A percentile compares a stretch with the other conserved stretches of the same genome.
Conservation (phyloP, 1,140 invertebrate species). For the Macrosteles quadrilineatus region DNA sequence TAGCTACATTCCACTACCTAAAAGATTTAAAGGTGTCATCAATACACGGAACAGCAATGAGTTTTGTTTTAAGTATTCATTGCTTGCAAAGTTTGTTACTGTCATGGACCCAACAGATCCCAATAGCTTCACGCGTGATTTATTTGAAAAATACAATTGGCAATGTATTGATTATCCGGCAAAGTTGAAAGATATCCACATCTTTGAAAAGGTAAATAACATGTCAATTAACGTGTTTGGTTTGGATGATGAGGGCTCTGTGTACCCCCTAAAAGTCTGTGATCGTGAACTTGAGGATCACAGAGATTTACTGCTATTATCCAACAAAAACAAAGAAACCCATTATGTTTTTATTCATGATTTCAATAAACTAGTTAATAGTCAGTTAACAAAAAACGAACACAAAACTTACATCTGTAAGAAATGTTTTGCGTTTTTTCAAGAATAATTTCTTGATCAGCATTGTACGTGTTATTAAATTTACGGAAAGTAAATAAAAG, state of each 20-base stretch:
- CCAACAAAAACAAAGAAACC: neutral
- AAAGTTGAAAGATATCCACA: constrained; percentile 1
- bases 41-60: neutral
- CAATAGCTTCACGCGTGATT: neutral
- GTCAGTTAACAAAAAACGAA: neutral
- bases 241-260: neutral
- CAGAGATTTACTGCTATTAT: neutral
- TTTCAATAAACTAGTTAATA: neutral
- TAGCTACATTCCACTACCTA: neutral
- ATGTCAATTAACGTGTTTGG: neutral
- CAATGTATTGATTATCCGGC: neutral
- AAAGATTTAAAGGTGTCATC: neutral
- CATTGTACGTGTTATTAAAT: neutral
- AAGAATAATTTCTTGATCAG: neutral
- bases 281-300: neutral
- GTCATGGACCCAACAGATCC: neutral
- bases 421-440: neutral
- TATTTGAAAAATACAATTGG: neutral
- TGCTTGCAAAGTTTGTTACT: neutral
- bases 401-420: neutral
- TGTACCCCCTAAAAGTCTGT: neutral
- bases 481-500: too few relatives aligned
- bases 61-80: neutral
- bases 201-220: neutral
- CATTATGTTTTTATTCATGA: neutral